A percentile compares a stretch with the other conserved stretches of the same genome.
Evolutionary conservation across 2,797 vertebrate genomes (phyloP).

Genomic region (Emys orbicularis): DNA sequence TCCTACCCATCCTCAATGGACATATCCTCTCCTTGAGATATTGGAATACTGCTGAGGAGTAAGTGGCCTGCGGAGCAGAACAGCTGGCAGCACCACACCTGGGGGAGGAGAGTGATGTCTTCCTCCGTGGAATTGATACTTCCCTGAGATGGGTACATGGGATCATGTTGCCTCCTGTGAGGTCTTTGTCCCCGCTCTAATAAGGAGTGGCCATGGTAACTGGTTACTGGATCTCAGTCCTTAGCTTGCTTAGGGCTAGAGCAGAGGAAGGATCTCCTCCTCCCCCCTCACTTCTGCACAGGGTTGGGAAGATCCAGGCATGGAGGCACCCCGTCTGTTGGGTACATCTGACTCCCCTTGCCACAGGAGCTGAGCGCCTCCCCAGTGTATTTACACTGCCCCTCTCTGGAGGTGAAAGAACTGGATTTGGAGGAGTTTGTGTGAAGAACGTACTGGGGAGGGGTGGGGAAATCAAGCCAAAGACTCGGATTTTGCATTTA

Average conservation of each 20-base stretch:
- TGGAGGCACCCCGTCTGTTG: background rate
- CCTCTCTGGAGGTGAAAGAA: background rate
- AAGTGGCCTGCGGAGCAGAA: background rate
- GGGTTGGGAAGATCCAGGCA: background rate
- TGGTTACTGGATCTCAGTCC: background rate
- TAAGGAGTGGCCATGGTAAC: background rate
- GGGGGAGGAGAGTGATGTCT: background rate
- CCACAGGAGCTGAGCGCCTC: background rate
- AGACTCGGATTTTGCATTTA: background rate
- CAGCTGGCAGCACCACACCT: background rate
- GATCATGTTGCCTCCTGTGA: background rate
- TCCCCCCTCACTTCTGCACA: background rate
- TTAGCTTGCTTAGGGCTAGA: background rate
- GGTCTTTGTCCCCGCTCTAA: background rate
- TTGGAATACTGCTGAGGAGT: background rate
- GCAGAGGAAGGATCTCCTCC: background rate
- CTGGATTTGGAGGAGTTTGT: background rate
- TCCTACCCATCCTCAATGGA: background rate
- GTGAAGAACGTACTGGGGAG: background rate
- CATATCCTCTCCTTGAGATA: background rate
- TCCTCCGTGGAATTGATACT: background rate
- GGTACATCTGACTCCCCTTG: background rate
- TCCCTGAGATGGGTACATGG: background rate
- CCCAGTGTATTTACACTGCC: background rate
- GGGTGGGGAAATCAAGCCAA: background rate